A percentile compares a stretch with the other conserved stretches of the same genome.
These are phyloP conservation scores for Xenopus petersii DNA, from an alignment of 2,797 vertebrate species.

Conservation along the genomic window DNA sequence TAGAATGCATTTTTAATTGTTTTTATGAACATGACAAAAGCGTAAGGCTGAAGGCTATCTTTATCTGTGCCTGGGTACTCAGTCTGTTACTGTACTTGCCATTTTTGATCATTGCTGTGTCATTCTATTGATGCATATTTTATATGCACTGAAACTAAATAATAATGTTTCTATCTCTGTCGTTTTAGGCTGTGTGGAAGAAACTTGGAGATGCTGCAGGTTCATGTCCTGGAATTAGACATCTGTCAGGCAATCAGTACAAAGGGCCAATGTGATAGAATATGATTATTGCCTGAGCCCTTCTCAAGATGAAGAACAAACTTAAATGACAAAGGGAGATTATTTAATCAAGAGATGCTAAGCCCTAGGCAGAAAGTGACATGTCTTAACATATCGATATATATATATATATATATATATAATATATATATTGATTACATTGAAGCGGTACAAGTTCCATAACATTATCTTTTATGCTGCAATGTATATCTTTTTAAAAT, in stretches of 20 bases:
- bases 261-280: conserved; percentile 71
- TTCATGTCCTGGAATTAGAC: conserved; percentile 80
- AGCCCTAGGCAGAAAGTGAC: conserved; percentile 47
- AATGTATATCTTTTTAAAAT: conserved; percentile 13
- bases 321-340: conserved; percentile 44
- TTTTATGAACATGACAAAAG: background rate
- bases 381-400: no score
- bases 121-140: no score
- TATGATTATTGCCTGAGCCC: conserved; percentile 35
- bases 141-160: background rate
- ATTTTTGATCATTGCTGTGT: no score
- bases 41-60: no score
- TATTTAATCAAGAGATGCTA: conserved; percentile 2
- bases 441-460: conserved; percentile 13
- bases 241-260: conserved; percentile 74
- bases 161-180: conserved; percentile 4
- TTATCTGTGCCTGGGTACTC: no score
- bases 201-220: conserved; percentile 82
- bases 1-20: background rate
- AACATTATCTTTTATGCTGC: conserved; percentile 27
- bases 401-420: no score
- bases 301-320: conserved; percentile 37
- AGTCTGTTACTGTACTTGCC: no score
- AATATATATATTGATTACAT: no score
- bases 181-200: conserved; percentile 75